Base-by-base conservation (phyloP, 2,113 vertebrate genomes). In the Menura novaehollandiae region DNA sequence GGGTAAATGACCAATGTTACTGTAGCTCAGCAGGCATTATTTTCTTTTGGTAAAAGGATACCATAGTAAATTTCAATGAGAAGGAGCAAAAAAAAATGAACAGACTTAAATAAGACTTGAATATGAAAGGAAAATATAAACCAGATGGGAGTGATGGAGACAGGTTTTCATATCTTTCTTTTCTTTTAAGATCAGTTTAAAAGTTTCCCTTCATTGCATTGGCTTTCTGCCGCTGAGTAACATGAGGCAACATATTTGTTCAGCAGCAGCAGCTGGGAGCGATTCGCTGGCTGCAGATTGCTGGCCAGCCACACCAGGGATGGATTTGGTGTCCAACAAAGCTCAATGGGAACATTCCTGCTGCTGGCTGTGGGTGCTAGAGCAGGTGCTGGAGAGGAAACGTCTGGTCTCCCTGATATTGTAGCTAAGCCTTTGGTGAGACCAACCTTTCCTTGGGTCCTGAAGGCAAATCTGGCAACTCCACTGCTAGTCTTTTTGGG, bases 101-200 rank as follows among this genome's bases (percentile, higher is more conserved):
- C 74, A 73, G 85, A 71, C 55, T 66, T 92, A 95, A 91, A 92
- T 85, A 96, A 95, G 91, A 59, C 79, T 79, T 68, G 66, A 84
- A 91, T 95, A 94, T 91, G 90, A 95, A 93, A 91, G 69, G 67
- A 95, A 96, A 96, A 98, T 96, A 89, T n/a, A 88, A 97, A 98
- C 97, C 98, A 98, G 98, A 98, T 98, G 97, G 97, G 97, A 96
- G 97, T 97, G 97, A 98, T 98, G 97, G 97, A 98, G 97, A 97
- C 97, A 58, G 79, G 44, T 97, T 97, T 98, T 97, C 94, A 90
- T 98, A 97, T 98, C 97, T 98, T 98, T 96, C 97, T 97, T 98
- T 97, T 95, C 96, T 93, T 97, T 97, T 96, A 95, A 97, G 97
- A 94, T 96, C 12, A 5, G 90, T 98, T 98, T 98, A 98, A 98